Percentiles rank a stretch among this genome's conserved stretches.
Evolutionary conservation across 2,888 invertebrate species (phyloP).

Genomic region (Spicauda simplicius): DNA sequence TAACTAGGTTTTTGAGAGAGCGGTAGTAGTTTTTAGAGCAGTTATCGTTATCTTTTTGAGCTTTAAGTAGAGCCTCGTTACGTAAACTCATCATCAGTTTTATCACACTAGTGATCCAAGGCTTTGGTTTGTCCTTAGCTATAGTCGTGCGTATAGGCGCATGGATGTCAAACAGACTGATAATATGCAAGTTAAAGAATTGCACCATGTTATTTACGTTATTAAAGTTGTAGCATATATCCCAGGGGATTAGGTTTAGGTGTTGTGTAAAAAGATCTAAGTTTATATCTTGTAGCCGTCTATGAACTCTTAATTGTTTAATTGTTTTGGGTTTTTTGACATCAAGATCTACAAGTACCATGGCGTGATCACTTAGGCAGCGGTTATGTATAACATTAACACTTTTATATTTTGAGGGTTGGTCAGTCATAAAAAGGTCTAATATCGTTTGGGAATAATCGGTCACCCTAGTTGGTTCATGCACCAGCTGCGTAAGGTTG

Average conservation of each 20-base stretch:
- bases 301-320: no score
- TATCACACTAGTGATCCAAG: slow-evolving; percentile 41
- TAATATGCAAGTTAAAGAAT: slow-evolving; percentile 33
- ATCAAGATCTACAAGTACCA: no score
- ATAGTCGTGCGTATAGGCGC: slow-evolving; percentile 35
- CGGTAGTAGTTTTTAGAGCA: slow-evolving; percentile 32
- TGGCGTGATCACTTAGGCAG: no score
- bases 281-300: no score
- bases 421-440: no score
- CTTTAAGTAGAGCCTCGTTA: slow-evolving; percentile 35
- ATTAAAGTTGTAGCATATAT: neutral
- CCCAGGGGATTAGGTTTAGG: neutral
- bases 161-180: slow-evolving; percentile 37
- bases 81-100: slow-evolving; percentile 41
- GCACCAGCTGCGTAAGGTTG: no score
- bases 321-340: no score
- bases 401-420: no score
- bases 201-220: slow-evolving; percentile 29
- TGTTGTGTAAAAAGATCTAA: neutral
- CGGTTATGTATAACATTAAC: no score
- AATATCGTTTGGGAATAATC: no score
- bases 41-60: slow-evolving; percentile 19
- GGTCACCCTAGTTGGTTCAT: no score
- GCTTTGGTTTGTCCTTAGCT: slow-evolving; percentile 29
- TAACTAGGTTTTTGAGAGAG: slow-evolving; percentile 37